These are phyloP conservation scores for Neosilurus mollespiculum DNA, from an alignment of 2,797 vertebrate species.

Conservation along the genomic window DNA sequence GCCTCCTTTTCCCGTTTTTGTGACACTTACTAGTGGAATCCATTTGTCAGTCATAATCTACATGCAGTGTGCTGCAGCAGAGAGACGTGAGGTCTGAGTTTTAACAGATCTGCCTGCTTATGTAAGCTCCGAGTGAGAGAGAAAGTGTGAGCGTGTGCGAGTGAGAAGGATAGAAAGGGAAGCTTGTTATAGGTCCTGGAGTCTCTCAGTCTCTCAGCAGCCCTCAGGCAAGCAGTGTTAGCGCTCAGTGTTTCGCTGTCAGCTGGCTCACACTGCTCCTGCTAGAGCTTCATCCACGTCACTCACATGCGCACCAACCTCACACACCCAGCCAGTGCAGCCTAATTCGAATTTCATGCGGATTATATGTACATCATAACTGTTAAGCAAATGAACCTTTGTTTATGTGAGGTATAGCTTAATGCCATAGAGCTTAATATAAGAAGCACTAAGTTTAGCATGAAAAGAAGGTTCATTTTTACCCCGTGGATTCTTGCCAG, in stretches of 20 bases:
- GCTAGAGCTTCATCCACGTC: conserved; percentile 1
- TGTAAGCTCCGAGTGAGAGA: conserved; percentile 22
- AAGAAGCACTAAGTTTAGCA: not conserved
- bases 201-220: conserved; percentile 30
- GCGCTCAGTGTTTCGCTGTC: conserved; percentile 8
- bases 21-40: not conserved
- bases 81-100: conserved; percentile 31
- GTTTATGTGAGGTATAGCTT: not conserved
- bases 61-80: conserved; percentile 32
- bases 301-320: not conserved
- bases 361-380: not conserved
- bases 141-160: not conserved
- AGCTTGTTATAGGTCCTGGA: conserved; percentile 36
- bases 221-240: conserved; percentile 30
- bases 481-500: not conserved
- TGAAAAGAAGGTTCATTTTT: not conserved
- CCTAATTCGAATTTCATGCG: not conserved
- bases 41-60: conserved; percentile 33
- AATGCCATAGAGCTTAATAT: not conserved
- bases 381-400: not conserved
- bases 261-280: conserved; percentile 13
- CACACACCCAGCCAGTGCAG: not conserved
- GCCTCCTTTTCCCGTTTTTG: not conserved
- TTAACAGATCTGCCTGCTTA: conserved; percentile 39
- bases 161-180: conserved; percentile 15